phyloP scores from a whole-genome alignment of 2,113 vertebrate genomes.

The Andinoacara biseriatus region DNA sequence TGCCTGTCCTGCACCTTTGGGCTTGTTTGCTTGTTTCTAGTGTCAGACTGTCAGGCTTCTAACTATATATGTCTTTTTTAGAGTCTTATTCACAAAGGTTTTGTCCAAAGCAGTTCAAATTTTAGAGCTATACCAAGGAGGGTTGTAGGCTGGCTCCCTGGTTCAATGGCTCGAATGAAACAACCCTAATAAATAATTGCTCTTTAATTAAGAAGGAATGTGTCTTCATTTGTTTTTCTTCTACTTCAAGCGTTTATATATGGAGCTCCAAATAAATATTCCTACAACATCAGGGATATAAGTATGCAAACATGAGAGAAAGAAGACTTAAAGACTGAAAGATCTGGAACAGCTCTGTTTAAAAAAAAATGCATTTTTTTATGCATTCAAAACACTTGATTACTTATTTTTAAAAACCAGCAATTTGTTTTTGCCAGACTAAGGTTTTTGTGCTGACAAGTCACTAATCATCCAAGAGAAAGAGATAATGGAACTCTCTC shows the following conservation, averaged over 20 bases:
- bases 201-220: not conserved
- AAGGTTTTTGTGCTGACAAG: not conserved
- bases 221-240: not conserved
- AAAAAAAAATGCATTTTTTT: not conserved
- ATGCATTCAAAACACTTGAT: not conserved
- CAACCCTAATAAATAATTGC: not conserved
- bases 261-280: no score
- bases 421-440: slow-evolving; percentile 10
- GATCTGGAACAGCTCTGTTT: not conserved
- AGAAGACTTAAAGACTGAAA: not conserved
- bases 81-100: not conserved
- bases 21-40: not conserved
- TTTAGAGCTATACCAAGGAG: not conserved
- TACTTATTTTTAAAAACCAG: not conserved
- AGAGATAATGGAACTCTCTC: slow-evolving; percentile 13
- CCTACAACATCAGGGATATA: not conserved
- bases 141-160: not conserved
- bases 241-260: not conserved
- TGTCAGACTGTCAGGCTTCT: not conserved
- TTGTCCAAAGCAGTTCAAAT: not conserved
- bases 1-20: slow-evolving; percentile 23
- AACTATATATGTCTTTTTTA: not conserved
- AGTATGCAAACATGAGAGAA: not conserved
- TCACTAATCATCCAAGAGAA: not conserved
- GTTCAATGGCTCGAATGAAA: not conserved